A percentile compares a stretch with the other conserved stretches of the same genome.
Evolutionary conservation across 1,140 invertebrate genomes (phyloP).

Genomic region (Ceratosolen solmsi): DNA sequence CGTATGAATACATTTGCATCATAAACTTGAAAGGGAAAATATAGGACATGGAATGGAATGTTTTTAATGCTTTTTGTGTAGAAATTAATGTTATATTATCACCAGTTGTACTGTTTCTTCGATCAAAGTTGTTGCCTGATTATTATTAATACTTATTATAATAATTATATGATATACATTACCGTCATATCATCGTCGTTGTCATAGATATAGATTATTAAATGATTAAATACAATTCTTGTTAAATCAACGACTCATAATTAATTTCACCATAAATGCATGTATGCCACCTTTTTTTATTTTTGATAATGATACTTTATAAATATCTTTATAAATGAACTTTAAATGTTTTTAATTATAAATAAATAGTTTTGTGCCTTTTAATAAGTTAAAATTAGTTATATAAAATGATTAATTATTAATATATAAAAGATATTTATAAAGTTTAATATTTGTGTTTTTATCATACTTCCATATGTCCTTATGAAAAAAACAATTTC

Average conservation of each 20-base stretch:
- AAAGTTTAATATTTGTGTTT: too few species aligned
- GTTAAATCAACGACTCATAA: conserved; percentile 47
- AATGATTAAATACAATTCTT: conserved; percentile 53
- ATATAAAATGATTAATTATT: too few species aligned
- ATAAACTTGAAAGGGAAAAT: conserved; percentile 37
- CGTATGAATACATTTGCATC: conserved; percentile 43
- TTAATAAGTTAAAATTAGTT: too few species aligned
- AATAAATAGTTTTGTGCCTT: too few species aligned
- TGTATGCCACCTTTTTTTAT: not conserved
- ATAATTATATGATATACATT: conserved; percentile 53
- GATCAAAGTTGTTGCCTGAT: conserved; percentile 56
- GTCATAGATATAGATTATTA: conserved; percentile 52
- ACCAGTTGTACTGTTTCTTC: conserved; percentile 55
- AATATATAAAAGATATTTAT: too few species aligned
- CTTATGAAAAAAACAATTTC: too few species aligned
- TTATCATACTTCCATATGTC: too few species aligned
- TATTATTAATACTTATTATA: conserved; percentile 54
- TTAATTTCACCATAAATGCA: conserved; percentile 18
- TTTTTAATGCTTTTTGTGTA: conserved; percentile 55
- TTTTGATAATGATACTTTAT: not conserved
- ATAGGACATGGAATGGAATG: conserved; percentile 54
- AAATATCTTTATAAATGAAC: too few species aligned
- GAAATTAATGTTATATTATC: conserved; percentile 55
- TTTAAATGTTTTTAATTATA: too few species aligned
- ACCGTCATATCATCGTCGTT: conserved; percentile 53